phyloP scores from a whole-genome alignment of 2,113 vertebrate species.

The Bufo bufo region DNA sequence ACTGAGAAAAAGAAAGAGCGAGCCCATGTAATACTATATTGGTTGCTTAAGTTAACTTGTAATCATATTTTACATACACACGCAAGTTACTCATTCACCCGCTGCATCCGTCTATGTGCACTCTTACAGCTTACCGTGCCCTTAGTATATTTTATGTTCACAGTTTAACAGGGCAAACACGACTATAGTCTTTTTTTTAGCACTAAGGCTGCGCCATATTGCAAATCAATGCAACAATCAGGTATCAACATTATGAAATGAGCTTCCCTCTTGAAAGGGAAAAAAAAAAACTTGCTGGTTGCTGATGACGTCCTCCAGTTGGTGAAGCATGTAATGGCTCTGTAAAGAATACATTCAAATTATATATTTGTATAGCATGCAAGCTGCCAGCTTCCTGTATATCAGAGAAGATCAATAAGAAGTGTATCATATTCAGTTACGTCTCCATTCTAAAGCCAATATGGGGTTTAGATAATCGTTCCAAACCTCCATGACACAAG shows the following conservation, averaged over 20 bases:
- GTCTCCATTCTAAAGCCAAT: neutral
- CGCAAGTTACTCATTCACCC: conserved; percentile 47
- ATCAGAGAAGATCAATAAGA: neutral
- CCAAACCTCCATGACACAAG: conserved; percentile 2
- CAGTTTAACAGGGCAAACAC: conserved; percentile 48
- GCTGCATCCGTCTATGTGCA: neutral
- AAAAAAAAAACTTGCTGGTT: neutral
- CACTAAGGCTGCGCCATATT: conserved; percentile 7
- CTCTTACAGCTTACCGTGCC: conserved; percentile 1
- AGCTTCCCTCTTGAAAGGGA: neutral
- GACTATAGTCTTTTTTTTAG: conserved; percentile 11
- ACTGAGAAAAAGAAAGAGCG: conserved; percentile 16
- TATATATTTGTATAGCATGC: conserved; percentile 19
- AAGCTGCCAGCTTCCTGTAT: conserved; percentile 12
- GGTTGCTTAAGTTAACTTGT: conserved; percentile 28
- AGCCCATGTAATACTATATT: conserved; percentile 49
- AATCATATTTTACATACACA: conserved; percentile 42
- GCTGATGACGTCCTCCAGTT: conserved; percentile 14
- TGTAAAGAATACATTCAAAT: conserved; percentile 48
- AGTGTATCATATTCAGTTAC: neutral
- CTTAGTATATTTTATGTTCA: conserved; percentile 40
- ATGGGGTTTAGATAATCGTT: neutral
- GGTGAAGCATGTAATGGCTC: conserved; percentile 35
- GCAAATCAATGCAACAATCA: conserved; percentile 9
- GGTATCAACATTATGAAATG: conserved; percentile 9